Evolutionary conservation across 1,140 invertebrate species (phyloP).

Genomic region (Mamestra configurata): DNA sequence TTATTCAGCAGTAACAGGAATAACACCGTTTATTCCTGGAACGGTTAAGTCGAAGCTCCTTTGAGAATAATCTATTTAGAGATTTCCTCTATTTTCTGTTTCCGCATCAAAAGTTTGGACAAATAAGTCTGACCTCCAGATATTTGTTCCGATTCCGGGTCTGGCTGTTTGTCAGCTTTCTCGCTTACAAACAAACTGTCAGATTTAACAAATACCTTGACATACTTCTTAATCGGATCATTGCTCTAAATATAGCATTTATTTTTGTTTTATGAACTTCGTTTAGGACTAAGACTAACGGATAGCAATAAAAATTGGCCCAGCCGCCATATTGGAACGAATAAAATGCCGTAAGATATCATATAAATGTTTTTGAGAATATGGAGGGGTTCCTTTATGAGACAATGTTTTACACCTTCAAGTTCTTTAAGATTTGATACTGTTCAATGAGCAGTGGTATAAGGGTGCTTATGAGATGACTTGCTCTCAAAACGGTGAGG

Average conservation of each 20-base stretch:
- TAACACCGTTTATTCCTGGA: too few relatives aligned
- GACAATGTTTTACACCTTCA: neutral
- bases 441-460: too few relatives aligned
- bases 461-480: too few relatives aligned
- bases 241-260: conserved; percentile 38
- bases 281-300: neutral
- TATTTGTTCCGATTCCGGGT: conserved; percentile 9
- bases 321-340: conserved; percentile 14
- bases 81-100: neutral
- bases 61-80: neutral
- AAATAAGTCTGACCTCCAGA: conserved; percentile 13
- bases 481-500: too few relatives aligned
- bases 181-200: neutral
- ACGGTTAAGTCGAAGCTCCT: neutral
- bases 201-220: conserved; percentile 24
- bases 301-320: conserved; percentile 17
- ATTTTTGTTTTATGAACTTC: conserved; percentile 6
- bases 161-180: conserved; percentile 22
- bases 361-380: neutral
- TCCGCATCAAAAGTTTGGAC: conserved; percentile 8
- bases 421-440: too few relatives aligned
- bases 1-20: too few relatives aligned
- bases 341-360: conserved; percentile 13
- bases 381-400: neutral
- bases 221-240: conserved; percentile 12